These are phyloP conservation scores for Cuculus canorus DNA, from an alignment of 2,797 vertebrate genomes.

Conservation along the genomic window DNA sequence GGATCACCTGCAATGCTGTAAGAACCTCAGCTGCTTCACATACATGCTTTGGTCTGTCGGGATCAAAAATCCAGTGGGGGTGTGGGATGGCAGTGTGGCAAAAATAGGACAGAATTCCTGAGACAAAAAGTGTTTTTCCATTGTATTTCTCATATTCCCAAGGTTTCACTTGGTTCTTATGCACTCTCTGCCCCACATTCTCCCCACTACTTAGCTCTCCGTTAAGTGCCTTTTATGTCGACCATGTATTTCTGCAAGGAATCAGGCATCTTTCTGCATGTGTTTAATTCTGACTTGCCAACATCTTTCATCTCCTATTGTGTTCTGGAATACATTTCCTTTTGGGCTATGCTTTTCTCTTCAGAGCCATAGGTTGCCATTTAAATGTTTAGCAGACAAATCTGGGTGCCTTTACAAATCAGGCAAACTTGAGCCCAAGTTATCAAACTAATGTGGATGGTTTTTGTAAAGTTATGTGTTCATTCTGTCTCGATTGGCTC, in stretches of 20 bases:
- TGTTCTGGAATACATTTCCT: neutral
- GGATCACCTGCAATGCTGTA: conserved; percentile 28
- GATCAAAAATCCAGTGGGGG: neutral
- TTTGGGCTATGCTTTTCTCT: neutral
- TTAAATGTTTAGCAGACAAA: neutral
- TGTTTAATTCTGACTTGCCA: neutral
- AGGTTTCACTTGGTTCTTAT: neutral
- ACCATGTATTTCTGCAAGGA: neutral
- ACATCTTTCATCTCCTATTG: neutral
- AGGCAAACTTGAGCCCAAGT: neutral
- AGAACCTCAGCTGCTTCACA: conserved; percentile 1
- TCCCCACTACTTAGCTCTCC: neutral
- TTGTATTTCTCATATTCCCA: neutral
- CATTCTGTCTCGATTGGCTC: neutral
- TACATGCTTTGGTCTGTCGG: neutral
- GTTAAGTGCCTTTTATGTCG: neutral
- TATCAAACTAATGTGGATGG: neutral
- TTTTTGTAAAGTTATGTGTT: neutral
- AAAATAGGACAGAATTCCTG: neutral
- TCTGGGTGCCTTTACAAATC: neutral
- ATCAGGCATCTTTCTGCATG: neutral
- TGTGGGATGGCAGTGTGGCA: neutral
- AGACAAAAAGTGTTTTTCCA: neutral
- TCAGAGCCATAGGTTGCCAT: neutral
- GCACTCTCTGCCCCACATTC: neutral